phyloP scores from a whole-genome alignment of 2,888 invertebrate species.

The Osmoderma eremita region DNA sequence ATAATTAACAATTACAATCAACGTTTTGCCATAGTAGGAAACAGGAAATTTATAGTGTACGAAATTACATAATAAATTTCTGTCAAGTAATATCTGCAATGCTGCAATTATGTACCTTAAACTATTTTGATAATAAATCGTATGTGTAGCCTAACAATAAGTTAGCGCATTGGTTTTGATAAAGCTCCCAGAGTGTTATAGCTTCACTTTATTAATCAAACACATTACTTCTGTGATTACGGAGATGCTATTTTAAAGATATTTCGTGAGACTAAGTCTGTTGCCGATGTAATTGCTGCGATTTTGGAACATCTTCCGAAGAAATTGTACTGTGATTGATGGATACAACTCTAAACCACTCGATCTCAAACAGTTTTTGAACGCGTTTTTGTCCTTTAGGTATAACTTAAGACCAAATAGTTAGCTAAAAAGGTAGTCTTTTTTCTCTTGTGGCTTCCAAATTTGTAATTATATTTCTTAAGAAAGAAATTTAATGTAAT shows the following conservation, averaged over 20 bases:
- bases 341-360: too few species aligned
- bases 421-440: too few species aligned
- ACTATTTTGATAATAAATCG: slow-evolving; percentile 18
- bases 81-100: slow-evolving; percentile 24
- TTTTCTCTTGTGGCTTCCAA: too few species aligned
- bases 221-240: background rate
- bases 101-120: slow-evolving; percentile 2
- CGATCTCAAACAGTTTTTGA: too few species aligned
- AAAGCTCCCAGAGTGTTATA: background rate
- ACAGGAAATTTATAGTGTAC: slow-evolving; percentile 29
- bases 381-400: too few species aligned
- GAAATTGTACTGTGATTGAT: too few species aligned
- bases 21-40: slow-evolving; percentile 34
- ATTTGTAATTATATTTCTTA: too few species aligned
- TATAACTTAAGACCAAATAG: too few species aligned
- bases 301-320: too few species aligned
- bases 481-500: too few species aligned
- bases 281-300: too few species aligned
- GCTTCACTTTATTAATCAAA: slow-evolving; percentile 9
- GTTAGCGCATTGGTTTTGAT: slow-evolving; percentile 14
- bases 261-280: too few species aligned
- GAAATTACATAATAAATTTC: slow-evolving; percentile 28
- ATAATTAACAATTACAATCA: slow-evolving; percentile 47
- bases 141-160: slow-evolving; percentile 5
- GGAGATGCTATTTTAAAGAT: background rate